Evolutionary conservation across 2,113 vertebrate species (phyloP), one percentile per base, ranked within the genome.

Genomic region (Tyrannus savana): DNA sequence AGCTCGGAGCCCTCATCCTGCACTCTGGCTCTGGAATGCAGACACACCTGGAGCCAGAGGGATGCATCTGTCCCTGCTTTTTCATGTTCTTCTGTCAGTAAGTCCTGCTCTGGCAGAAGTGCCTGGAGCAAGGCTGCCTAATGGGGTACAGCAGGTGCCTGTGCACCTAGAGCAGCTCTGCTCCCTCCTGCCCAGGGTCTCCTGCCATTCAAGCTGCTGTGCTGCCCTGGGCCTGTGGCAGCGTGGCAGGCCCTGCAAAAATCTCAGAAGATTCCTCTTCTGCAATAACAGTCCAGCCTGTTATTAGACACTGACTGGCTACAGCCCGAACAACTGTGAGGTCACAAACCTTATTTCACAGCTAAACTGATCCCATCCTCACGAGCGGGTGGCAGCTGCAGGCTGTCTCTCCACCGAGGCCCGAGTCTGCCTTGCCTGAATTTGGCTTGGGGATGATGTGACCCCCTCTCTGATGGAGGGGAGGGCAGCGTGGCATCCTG

Each of bases 261-360:
- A 47, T 58, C 72, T 80, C 49, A 9, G 25, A 46, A 37, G 44
- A 64, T 10, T 66, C 53, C 27, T 90, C 47, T 78, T 84, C 52
- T 58, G 78, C 0, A 0, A 69, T 72, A 23, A 71, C 46, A 31
- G 10, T 87, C 63, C 39, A 82, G 71, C 35, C 53, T 0, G 0
- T 47, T 69, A 42, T 62, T 87, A 62, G n/a, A 42, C 3, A 1
- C 25, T 17, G 49, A 68, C 28, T 56, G 50, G 55, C 84, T 67
- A 71, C 75, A 90, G 35, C 77, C 47, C 3, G 7, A 78, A 44
- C 55, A 84, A 62, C 53, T 39, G 6, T 0, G 64, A 83, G 79
- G 75, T 74, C 85, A 80, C 76, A 78, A 84, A 92, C 42, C 47
- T 75, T 60, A 50, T 68, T 91, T 89, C 77, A 55, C 63, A 80